Base-by-base conservation (phyloP, 2,888 invertebrate genomes). In the Pocota personata region DNA sequence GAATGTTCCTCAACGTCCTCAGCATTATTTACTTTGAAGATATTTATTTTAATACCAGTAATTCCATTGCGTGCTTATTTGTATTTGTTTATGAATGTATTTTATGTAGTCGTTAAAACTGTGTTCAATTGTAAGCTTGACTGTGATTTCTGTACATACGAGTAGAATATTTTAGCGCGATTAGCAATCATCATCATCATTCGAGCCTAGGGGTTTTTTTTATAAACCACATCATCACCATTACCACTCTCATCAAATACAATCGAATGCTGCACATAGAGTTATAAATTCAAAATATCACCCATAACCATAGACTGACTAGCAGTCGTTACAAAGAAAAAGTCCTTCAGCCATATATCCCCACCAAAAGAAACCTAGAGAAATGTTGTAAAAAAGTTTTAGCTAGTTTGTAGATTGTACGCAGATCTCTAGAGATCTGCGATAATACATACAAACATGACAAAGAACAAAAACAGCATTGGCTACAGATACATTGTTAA, bases 371-470 rank as follows among this genome's bases (percentile, higher is more conserved):
- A 69, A 69, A 71, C 79, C 57, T 72, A 46, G 55, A 62, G 64
- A 80, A 46, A 60, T 86, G 86, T 86, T 86, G 86, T 86, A 86
- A 46, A 86, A 80, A 86, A 66, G 66, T 86, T 82, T 55, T 72
- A 72, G 62, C 24, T 82, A 86, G 82, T 86, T 86, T 82, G 86
- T 86, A 86, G 86, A 76, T 46, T 72, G 72, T 62, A 58, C 52
- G 14, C 5, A 55, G 71, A 86, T 86, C 60, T 80, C 32, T 86
- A 76, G 80, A 80, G 80, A 66, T 80, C 60, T 66, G 57, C 27
- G 37, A 67, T 35, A 19, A 76, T 55, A 86, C 80, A 76, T 58
- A 80, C 64, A 75, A 72, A 72, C 46, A 83, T 43, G 52, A 67
- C 66, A 66, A 71, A 52, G 48, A 66, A 71, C 7, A 58, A 72